A percentile compares a stretch with the other conserved stretches of the same genome.
Evolutionary conservation across 1,140 invertebrate species (phyloP).

Genomic region (Pseudomyrmex concolor): DNA sequence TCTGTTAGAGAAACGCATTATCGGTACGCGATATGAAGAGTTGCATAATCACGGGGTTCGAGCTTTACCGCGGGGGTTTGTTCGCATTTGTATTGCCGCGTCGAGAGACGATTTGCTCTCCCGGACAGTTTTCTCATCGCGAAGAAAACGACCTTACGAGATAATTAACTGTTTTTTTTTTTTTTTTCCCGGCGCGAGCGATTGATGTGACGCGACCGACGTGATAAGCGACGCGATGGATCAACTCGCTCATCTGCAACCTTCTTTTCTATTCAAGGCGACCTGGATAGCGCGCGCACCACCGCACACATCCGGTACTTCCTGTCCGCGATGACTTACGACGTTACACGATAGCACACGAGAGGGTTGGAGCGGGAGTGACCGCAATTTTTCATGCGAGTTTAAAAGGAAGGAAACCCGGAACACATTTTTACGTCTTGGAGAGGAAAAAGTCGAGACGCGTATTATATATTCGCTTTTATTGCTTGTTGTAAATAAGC

Average conservation of each 20-base stretch:
- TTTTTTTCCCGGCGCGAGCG: neutral
- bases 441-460: neutral
- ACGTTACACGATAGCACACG: neutral
- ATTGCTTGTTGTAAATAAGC: neutral
- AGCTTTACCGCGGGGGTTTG: neutral
- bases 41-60: slow-evolving; percentile 32
- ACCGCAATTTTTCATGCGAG: neutral
- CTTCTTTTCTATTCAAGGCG: slow-evolving; percentile 50
- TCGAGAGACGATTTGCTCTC: slow-evolving; percentile 15
- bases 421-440: neutral
- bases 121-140: slow-evolving; percentile 10
- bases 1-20: slow-evolving; percentile 9
- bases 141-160: slow-evolving; percentile 34
- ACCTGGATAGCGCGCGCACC: neutral
- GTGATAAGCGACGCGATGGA: slow-evolving; percentile 34
- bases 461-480: neutral
- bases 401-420: neutral
- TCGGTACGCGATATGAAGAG: slow-evolving; percentile 8
- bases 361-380: neutral
- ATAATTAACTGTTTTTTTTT: slow-evolving; percentile 43
- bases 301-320: slow-evolving; percentile 25
- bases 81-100: neutral
- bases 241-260: slow-evolving; percentile 26
- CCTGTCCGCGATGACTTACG: slow-evolving; percentile 41
- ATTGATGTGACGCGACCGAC: neutral